Evolutionary conservation across 2,113 vertebrate genomes (phyloP).

Genomic region (Callopanchax toddi): DNA sequence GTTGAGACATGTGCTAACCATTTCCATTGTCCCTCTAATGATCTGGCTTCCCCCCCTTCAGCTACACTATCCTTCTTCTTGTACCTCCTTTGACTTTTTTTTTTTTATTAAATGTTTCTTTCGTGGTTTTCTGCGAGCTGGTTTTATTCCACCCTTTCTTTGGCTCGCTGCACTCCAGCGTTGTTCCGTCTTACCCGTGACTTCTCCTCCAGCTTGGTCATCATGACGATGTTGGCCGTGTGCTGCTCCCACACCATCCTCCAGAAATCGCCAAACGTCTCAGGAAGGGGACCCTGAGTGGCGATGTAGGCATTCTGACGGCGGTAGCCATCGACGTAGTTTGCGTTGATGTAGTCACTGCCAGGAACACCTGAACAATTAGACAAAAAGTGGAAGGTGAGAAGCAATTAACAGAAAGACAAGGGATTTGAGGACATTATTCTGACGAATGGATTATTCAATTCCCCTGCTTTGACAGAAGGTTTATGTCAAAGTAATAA

Average conservation of each 20-base stretch:
- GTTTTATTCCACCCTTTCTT: background rate
- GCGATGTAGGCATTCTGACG: slow-evolving; percentile 99
- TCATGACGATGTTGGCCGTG: slow-evolving; percentile 96
- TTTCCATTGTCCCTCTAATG: background rate
- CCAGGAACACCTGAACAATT: slow-evolving; percentile 88
- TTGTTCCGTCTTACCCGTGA: slow-evolving; percentile 87
- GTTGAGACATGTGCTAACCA: background rate
- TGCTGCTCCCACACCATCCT: slow-evolving; percentile 99
- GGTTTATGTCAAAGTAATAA: slow-evolving; percentile 65
- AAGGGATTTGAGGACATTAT: slow-evolving; percentile 5
- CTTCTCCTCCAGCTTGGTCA: slow-evolving; percentile 97
- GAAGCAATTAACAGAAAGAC: background rate
- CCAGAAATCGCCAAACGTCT: slow-evolving; percentile 99
- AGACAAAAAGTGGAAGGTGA: background rate
- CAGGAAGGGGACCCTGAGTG: slow-evolving; percentile 94
- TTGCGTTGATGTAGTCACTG: slow-evolving; percentile 97
- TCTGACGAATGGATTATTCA: slow-evolving; percentile 54
- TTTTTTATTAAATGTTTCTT: slow-evolving; percentile 65
- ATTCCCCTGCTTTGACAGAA: slow-evolving; percentile 38
- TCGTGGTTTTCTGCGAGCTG: slow-evolving; percentile 84
- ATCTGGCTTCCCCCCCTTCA: background rate
- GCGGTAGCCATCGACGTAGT: slow-evolving; percentile 97
- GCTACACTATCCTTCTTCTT: background rate
- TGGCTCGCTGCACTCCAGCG: background rate
- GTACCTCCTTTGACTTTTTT: background rate